Evolutionary conservation across 2,888 invertebrate genomes (phyloP).

Genomic region (Drosophila bunnanda): DNA sequence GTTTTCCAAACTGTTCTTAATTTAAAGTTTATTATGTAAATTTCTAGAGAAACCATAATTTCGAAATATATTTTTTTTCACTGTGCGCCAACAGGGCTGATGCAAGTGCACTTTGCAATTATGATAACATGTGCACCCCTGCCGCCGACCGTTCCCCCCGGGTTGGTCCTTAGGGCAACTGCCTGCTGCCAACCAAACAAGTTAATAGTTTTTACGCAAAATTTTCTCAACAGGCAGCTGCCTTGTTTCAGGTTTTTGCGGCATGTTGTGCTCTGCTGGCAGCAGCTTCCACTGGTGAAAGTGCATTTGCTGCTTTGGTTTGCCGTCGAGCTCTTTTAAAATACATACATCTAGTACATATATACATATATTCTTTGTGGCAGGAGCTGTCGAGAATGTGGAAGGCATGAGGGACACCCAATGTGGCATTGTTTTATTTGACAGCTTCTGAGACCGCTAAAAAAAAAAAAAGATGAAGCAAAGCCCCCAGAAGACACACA

Average conservation of each 20-base stretch:
- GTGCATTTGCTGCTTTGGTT: constrained; percentile 46
- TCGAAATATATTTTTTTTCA: neutral
- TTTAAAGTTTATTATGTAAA: neutral
- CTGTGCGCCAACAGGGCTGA: constrained; percentile 4
- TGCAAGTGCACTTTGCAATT: constrained; percentile 52
- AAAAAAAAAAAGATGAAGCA: neutral
- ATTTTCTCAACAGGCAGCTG: constrained; percentile 64
- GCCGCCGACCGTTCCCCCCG: constrained; percentile 15
- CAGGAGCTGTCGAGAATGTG: constrained; percentile 3
- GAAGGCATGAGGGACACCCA: constrained; percentile 5
- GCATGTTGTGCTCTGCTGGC: constrained; percentile 50
- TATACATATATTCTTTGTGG: constrained; percentile 3
- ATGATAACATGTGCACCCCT: constrained; percentile 53
- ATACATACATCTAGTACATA: neutral
- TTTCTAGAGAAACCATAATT: neutral
- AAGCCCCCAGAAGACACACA: neutral
- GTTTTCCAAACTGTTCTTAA: neutral
- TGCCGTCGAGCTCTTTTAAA: constrained; percentile 27
- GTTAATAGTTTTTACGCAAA: constrained; percentile 68
- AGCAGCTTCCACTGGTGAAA: constrained; percentile 41
- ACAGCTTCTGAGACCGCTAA: constrained; percentile 15
- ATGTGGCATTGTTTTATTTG: constrained; percentile 39
- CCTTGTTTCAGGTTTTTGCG: constrained; percentile 59
- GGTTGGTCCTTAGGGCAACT: constrained; percentile 28
- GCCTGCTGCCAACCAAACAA: constrained; percentile 52